Conservation (phyloP, 1,140 invertebrate species). For the Melipona quadrifasciata region DNA sequence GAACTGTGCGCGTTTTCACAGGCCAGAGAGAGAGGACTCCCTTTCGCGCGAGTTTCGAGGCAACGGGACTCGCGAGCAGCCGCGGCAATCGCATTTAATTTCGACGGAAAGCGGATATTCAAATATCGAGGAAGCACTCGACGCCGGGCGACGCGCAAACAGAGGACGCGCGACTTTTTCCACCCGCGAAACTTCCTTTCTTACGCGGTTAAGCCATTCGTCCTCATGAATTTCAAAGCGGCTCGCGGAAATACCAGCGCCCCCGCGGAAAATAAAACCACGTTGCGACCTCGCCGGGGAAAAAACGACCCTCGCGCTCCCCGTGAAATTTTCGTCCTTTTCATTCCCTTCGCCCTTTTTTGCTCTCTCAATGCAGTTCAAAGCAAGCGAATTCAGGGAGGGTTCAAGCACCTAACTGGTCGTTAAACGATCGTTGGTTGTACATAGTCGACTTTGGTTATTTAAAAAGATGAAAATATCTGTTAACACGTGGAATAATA, state of each 20-base stretch:
- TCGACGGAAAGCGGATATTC: conserved; percentile 60
- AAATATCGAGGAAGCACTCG: conserved; percentile 62
- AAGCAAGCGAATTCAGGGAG: too few species aligned
- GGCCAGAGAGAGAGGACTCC: neutral
- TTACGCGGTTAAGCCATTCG: conserved; percentile 72
- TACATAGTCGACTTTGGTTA: too few species aligned
- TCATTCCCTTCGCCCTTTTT: too few species aligned
- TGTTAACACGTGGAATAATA: too few species aligned
- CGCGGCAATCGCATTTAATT: conserved; percentile 57
- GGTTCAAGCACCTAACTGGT: too few species aligned
- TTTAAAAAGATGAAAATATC: too few species aligned
- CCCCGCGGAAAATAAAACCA: conserved; percentile 23
- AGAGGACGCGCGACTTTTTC: conserved; percentile 35
- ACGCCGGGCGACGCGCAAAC: conserved; percentile 50
- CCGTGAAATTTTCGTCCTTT: neutral
- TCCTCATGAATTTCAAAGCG: conserved; percentile 76
- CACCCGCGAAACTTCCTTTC: conserved; percentile 61
- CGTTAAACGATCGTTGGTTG: too few species aligned
- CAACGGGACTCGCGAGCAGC: neutral
- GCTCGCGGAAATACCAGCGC: conserved; percentile 50
- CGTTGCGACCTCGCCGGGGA: too few species aligned
- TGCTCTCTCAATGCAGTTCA: too few species aligned
- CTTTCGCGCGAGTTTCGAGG: neutral
- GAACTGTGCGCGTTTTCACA: neutral
- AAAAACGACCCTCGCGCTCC: too few species aligned